Percentiles rank a stretch among this genome's conserved stretches.
Conservation (phyloP, 2,888 invertebrate species). For the Timema cristinae region DNA sequence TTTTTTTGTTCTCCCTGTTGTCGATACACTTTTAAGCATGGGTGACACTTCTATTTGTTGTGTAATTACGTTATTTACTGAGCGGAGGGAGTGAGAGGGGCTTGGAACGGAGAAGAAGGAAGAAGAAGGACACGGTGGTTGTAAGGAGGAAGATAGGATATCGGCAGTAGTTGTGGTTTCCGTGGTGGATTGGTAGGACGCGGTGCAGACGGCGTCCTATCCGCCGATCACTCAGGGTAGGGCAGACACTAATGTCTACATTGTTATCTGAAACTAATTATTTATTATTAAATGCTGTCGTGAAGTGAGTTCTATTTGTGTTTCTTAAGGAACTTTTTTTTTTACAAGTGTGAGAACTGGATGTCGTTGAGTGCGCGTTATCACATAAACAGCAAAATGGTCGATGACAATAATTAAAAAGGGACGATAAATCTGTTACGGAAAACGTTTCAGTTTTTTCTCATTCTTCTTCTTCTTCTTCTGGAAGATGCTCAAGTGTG, state of each 20-base stretch:
- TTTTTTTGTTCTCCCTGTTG: constrained; percentile 12
- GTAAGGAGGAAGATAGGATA: constrained; percentile 4
- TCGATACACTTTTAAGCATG: constrained; percentile 30
- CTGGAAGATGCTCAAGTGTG: no score
- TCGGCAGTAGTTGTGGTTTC: not conserved
- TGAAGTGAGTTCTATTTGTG: no score
- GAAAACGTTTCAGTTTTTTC: no score
- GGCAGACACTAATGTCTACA: not conserved
- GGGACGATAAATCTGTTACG: no score
- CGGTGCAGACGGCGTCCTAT: not conserved
- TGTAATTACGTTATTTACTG: constrained; percentile 28
- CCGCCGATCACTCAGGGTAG: constrained; percentile 1
- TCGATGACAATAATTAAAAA: no score
- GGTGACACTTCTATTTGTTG: constrained; percentile 27
- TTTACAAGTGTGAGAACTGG: no score
- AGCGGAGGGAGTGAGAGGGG: not conserved
- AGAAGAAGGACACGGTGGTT: not conserved
- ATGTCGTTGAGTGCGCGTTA: no score
- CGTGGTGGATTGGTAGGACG: not conserved
- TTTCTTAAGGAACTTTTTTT: no score
- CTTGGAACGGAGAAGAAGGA: constrained; percentile 14
- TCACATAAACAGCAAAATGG: no score
- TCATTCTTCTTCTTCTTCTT: no score
- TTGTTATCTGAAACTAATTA: no score
- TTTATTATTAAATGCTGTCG: no score